Percentiles rank a stretch among this genome's conserved stretches.
Conservation (phyloP, 2,797 vertebrate species). For the Percopsis omiscomaycus region DNA sequence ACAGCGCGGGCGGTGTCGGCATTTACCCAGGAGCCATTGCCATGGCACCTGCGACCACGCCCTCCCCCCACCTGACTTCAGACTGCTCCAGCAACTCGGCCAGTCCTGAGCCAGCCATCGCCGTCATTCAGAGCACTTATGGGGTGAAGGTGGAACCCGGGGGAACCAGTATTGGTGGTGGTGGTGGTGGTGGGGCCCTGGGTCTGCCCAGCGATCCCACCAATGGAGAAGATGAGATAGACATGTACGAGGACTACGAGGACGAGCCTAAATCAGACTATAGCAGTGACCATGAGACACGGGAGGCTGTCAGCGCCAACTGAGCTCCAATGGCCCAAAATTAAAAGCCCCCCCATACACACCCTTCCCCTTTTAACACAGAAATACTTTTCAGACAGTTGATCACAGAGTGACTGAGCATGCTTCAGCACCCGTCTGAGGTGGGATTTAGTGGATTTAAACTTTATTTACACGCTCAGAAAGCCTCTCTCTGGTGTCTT, state of each 20-base stretch:
- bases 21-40: slow-evolving; percentile 93
- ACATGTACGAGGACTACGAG: slow-evolving; percentile 98
- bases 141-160: slow-evolving; percentile 86
- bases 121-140: slow-evolving; percentile 95
- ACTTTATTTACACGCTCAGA: slow-evolving; percentile 36
- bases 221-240: slow-evolving; percentile 93
- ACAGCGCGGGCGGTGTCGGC: slow-evolving; percentile 80
- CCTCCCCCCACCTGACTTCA: slow-evolving; percentile 94
- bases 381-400: slow-evolving; percentile 52
- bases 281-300: slow-evolving; percentile 95
- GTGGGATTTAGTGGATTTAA: slow-evolving; percentile 3
- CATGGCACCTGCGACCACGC: slow-evolving; percentile 87
- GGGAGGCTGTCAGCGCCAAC: slow-evolving; percentile 92
- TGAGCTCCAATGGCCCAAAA: slow-evolving; percentile 69
- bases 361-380: slow-evolving; percentile 37
- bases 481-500: slow-evolving; percentile 6
- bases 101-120: slow-evolving; percentile 94
- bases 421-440: slow-evolving; percentile 15
- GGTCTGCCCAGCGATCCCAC: slow-evolving; percentile 80
- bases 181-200: slow-evolving; percentile 52
- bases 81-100: slow-evolving; percentile 97
- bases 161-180: not conserved
- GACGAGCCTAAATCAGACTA: slow-evolving; percentile 99
- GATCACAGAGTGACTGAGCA: slow-evolving; percentile 51
- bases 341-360: slow-evolving; percentile 59